Base-by-base conservation (phyloP, 2,888 invertebrate genomes). In the Amaurobius ferox region DNA sequence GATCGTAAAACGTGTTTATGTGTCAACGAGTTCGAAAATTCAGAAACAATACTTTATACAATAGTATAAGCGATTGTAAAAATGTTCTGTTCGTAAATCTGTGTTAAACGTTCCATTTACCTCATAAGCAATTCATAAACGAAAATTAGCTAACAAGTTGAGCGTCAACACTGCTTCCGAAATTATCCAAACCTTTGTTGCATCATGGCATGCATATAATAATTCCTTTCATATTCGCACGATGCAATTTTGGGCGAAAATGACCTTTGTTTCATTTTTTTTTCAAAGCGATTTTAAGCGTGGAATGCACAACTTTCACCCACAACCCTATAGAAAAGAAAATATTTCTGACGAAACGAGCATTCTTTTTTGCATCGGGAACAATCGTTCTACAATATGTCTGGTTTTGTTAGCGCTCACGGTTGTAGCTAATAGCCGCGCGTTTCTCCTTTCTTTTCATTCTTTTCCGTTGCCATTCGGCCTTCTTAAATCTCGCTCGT, bases 401-500 rank as follows among this genome's bases (percentile, higher is more conserved):
- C 70, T 70, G 81, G 61, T 83, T 83, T 83, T 83, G 71, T 83
- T 77, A 40, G 19, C 71, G 64, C 62, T 83, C 76, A 44, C 76
- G 70, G 70, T 83, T 83, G 71, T 70, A 76, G 81, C 77, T 83
- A 83, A 76, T 83, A 76, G 76, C 76, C 35, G 28, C 30, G 32
- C 28, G 32, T 23, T 70, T 64, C 70, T 61, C 64, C 39, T 76
- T 74, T 68, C 61, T 61, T 79, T 44, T 44, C 44, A 44, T 44
- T 44, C 44, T 44, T 44, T 40, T 29, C 7, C 30, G 70, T 30
- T 73, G 73, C 64, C 71, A 76, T 76, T 40, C 81, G 81, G 76
- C 81, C 81, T 83, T 83, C 76, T 76, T 83, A 83, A 83, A 76
- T 74, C 81, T 48, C 71, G 76, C 81, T 71, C 76, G 76, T 83